phyloP scores from a whole-genome alignment of 2,113 vertebrate species.

The Cromileptes altivelis region DNA sequence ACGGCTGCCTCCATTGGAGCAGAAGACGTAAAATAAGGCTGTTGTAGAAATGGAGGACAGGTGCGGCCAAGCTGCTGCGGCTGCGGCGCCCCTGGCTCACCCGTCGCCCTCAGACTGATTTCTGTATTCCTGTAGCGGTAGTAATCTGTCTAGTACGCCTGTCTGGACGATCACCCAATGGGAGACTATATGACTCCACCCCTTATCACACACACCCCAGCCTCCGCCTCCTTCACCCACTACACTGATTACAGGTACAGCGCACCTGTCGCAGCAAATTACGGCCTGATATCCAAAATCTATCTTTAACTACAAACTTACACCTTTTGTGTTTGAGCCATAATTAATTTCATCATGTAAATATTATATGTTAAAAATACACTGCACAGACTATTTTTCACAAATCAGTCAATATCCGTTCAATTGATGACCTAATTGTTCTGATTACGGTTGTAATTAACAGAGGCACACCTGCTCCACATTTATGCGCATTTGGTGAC shows the following conservation, averaged over 20 bases:
- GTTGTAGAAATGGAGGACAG: constrained; percentile 28
- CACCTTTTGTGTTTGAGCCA: too few species aligned
- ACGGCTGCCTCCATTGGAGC: constrained; percentile 78
- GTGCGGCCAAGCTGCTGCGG: not conserved
- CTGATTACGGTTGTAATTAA: not conserved
- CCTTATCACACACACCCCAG: not conserved
- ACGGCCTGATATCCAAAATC: too few species aligned
- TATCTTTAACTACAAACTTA: too few species aligned
- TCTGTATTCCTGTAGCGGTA: not conserved
- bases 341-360: too few species aligned
- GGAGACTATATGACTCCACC: constrained; percentile 39
- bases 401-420: not conserved
- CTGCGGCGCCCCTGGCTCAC: not conserved
- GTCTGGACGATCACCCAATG: constrained; percentile 39
- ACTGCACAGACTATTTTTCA: too few species aligned
- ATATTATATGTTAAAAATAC: too few species aligned
- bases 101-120: not conserved
- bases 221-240: not conserved
- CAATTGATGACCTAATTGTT: not conserved
- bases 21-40: not conserved
- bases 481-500: not conserved
- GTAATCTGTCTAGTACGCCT: constrained; percentile 45
- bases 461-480: not conserved
- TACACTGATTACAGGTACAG: not conserved
- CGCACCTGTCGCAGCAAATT: constrained; percentile 13